Evolutionary conservation across 2,888 invertebrate species (phyloP).

Genomic region (Blastobasis adustella): DNA sequence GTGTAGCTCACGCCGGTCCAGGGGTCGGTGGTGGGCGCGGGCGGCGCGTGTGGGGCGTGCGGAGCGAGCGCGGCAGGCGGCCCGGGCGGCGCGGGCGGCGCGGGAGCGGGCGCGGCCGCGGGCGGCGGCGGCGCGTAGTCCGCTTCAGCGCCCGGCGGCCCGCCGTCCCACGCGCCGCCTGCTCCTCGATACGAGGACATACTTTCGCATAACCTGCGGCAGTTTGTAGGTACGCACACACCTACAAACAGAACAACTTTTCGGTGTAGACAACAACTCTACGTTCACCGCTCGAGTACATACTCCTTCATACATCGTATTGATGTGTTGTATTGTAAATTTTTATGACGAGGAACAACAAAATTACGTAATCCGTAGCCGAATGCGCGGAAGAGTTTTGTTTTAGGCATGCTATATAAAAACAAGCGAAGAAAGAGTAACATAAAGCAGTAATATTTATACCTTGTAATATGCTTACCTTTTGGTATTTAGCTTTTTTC

Average conservation of each 20-base stretch:
- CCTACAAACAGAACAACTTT: conserved; percentile 82
- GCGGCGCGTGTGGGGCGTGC: conserved; percentile 5
- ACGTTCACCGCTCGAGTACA: conserved; percentile 42
- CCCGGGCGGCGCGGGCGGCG: conserved; percentile 38
- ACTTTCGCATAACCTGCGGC: conserved; percentile 73
- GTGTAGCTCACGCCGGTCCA: conserved; percentile 67
- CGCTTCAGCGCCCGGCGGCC: conserved; percentile 70
- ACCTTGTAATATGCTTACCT: conserved; percentile 59
- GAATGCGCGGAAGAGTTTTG: conserved; percentile 30
- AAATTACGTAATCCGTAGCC: conserved; percentile 68
- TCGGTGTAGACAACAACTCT: conserved; percentile 76
- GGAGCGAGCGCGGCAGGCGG: conserved; percentile 42
- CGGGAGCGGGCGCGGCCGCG: conserved; percentile 43
- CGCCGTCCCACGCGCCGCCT: conserved; percentile 64
- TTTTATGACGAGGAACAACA: conserved; percentile 59
- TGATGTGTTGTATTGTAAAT: conserved; percentile 49
- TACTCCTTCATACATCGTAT: conserved; percentile 16
- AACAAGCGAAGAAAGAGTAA: conserved; percentile 29
- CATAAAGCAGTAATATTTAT: conserved; percentile 34
- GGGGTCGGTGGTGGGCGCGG: conserved; percentile 59
- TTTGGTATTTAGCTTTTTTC: conserved; percentile 41
- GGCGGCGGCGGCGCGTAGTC: conserved; percentile 56
- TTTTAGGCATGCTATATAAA: conserved; percentile 37
- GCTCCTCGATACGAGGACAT: conserved; percentile 65
- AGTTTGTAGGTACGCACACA: conserved; percentile 76